These are phyloP conservation scores for Canis aureus DNA, from an alignment of 2,113 vertebrate species.

Conservation along the genomic window DNA sequence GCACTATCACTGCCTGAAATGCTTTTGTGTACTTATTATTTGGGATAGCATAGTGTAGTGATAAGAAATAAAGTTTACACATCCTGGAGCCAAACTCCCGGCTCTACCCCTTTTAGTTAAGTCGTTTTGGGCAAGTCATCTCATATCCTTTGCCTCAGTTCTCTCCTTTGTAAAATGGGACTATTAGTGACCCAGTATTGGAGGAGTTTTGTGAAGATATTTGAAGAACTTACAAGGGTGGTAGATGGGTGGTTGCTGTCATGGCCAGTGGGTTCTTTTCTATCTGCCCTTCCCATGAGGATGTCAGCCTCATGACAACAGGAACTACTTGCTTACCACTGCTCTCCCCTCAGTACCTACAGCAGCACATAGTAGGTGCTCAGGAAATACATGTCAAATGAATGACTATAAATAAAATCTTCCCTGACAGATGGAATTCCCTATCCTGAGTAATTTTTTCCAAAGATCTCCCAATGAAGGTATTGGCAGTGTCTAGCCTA, in stretches of 20 bases:
- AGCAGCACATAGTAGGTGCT: neutral
- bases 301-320: neutral
- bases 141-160: neutral
- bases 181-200: neutral
- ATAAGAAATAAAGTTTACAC: neutral
- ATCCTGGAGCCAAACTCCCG: neutral
- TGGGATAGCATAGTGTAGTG: too few species aligned
- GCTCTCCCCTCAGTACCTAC: neutral
- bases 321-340: neutral
- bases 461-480: neutral
- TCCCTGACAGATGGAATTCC: neutral
- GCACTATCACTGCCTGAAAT: neutral
- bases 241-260: too few species aligned
- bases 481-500: neutral
- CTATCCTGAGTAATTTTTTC: neutral
- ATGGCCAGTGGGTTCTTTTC: neutral
- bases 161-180: neutral
- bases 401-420: neutral
- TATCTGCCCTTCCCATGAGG: neutral
- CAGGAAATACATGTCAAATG: neutral
- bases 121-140: neutral
- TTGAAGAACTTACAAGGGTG: neutral
- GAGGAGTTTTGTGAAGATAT: too few species aligned
- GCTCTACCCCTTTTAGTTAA: neutral
- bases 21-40: neutral